These are phyloP conservation scores for Eurosta solidaginis DNA, from an alignment of 1,140 invertebrate species.

Conservation along the genomic window DNA sequence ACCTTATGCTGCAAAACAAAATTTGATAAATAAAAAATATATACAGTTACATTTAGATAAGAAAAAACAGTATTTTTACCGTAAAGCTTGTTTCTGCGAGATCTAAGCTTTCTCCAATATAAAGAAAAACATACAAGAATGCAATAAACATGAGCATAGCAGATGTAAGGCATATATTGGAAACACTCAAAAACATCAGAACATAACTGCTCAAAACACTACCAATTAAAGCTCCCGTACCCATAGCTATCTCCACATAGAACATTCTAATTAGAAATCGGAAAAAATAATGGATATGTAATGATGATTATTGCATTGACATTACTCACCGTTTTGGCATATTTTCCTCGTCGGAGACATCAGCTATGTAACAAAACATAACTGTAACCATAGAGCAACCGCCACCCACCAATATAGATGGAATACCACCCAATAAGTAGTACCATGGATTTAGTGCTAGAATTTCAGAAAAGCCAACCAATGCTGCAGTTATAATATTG, in stretches of 20 bases:
- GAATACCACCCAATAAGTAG: not conserved
- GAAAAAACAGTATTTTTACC: not conserved
- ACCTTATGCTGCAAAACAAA: not conserved
- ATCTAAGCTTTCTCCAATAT: not conserved
- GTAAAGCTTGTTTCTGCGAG: not conserved
- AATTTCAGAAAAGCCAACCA: not conserved
- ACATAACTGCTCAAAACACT: not conserved
- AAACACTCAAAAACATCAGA: not conserved
- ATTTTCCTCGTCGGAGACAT: not conserved
- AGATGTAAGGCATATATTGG: not conserved
- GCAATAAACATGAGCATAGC: not conserved
- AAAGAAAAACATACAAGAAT: not conserved
- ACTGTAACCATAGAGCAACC: not conserved
- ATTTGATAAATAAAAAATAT: not conserved
- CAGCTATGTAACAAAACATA: slow-evolving; percentile 1
- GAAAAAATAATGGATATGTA: too few species aligned
- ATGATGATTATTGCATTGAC: too few species aligned
- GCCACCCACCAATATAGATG: not conserved
- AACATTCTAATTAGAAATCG: not conserved
- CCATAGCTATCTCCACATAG: not conserved
- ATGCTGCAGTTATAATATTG: not conserved
- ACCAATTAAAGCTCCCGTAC: not conserved
- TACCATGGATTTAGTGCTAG: not conserved
- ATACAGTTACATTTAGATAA: not conserved
- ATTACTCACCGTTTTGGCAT: not conserved